Conservation (phyloP, 2,797 vertebrate species). For the Aplochiton taeniatus region DNA sequence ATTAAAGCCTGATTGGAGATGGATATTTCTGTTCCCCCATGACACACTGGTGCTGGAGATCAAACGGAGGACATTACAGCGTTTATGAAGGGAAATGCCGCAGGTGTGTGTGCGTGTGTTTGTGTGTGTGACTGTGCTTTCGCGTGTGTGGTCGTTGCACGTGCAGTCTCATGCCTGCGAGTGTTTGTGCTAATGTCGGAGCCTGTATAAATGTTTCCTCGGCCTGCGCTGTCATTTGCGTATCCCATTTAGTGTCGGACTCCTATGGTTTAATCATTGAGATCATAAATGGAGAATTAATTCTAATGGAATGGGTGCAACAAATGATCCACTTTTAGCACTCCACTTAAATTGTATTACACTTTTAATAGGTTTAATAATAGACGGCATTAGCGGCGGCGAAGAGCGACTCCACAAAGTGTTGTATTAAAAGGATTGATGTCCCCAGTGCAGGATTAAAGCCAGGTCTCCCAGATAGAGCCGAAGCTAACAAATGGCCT, state of each 20-base stretch:
- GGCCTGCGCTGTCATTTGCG: slow-evolving; percentile 49
- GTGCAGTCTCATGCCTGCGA: slow-evolving; percentile 45
- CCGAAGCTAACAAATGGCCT: slow-evolving; percentile 73
- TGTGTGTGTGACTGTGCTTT: background rate
- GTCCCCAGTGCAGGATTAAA: slow-evolving; percentile 65
- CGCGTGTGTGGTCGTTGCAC: slow-evolving; percentile 5
- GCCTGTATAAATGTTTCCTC: slow-evolving; percentile 8
- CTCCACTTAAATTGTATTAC: slow-evolving; percentile 72
- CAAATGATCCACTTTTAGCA: slow-evolving; percentile 75
- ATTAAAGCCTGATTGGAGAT: slow-evolving; percentile 74
- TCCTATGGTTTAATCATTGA: slow-evolving; percentile 68
- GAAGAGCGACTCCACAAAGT: slow-evolving; percentile 64
- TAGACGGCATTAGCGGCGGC: slow-evolving; percentile 68
- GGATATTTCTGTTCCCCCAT: slow-evolving; percentile 71
- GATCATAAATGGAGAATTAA: slow-evolving; percentile 72
- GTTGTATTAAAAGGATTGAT: slow-evolving; percentile 78
- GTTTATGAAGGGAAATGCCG: slow-evolving; percentile 53
- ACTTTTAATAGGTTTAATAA: slow-evolving; percentile 78
- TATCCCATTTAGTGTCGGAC: slow-evolving; percentile 56
- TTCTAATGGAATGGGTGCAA: slow-evolving; percentile 66
- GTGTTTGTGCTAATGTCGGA: slow-evolving; percentile 56
- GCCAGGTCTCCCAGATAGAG: slow-evolving; percentile 62
- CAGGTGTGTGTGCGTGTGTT: slow-evolving; percentile 15
- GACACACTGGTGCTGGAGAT: slow-evolving; percentile 68
- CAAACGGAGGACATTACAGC: slow-evolving; percentile 65